Evolutionary conservation across 1,140 invertebrate genomes (phyloP).

Genomic region (Asbolus verrucosus): DNA sequence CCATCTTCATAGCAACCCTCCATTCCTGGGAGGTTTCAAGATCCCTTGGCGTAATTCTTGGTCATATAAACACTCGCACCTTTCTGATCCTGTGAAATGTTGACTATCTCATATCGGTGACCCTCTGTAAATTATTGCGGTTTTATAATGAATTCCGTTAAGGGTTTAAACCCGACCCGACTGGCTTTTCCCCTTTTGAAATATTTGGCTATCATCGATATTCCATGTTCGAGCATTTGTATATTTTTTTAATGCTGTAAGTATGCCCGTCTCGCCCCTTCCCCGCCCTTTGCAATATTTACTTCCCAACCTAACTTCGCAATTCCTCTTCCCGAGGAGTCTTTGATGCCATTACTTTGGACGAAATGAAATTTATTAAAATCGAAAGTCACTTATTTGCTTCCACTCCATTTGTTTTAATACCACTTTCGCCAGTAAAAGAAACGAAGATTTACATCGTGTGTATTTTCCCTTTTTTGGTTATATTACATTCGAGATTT

Average conservation of each 20-base stretch:
- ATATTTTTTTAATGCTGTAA: constrained; percentile 3
- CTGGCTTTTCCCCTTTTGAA: neutral
- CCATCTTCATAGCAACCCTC: neutral
- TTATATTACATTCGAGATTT: neutral
- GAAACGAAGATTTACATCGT: neutral
- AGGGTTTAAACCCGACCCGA: neutral
- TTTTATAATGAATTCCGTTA: constrained; percentile 13
- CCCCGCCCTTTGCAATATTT: constrained; percentile 4
- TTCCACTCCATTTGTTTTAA: constrained; percentile 16
- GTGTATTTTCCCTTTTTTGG: neutral
- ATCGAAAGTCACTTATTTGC: constrained; percentile 23
- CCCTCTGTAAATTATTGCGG: constrained; percentile 1
- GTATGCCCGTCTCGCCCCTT: no score
- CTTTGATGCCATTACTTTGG: no score
- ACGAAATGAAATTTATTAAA: constrained; percentile 29
- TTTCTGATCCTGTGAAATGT: neutral
- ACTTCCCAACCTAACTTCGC: constrained; percentile 3
- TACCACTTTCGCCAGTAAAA: no score
- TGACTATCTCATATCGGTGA: constrained; percentile 10
- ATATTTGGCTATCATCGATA: neutral
- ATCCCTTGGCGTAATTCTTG: neutral
- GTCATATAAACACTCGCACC: constrained; percentile 7
- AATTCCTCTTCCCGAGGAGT: no score
- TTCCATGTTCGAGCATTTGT: no score
- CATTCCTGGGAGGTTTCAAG: neutral